These are phyloP conservation scores for Pegoplata infirma DNA, from an alignment of 2,888 invertebrate genomes.

Conservation along the genomic window DNA sequence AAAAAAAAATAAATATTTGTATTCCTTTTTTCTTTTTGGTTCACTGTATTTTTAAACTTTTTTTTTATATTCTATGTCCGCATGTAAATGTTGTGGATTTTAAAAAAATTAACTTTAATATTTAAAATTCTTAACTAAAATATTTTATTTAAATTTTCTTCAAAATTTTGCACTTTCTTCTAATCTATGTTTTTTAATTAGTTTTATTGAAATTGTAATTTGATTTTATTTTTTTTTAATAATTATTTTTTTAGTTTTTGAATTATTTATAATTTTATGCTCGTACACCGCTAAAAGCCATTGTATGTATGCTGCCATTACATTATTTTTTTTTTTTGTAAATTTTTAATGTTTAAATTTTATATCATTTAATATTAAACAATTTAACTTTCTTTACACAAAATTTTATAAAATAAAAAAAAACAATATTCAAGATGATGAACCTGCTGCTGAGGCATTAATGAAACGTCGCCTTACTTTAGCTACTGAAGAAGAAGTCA, in stretches of 20 bases:
- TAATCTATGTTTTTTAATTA: constrained; percentile 38
- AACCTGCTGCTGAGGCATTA: constrained; percentile 60
- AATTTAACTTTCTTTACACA: constrained; percentile 10
- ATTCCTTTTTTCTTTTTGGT: no score
- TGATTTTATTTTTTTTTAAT: constrained; percentile 45
- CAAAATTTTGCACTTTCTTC: constrained; percentile 67
- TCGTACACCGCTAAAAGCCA: constrained; percentile 63
- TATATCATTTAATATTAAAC: constrained; percentile 33
- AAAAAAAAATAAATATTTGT: no score
- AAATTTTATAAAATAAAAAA: constrained; percentile 19
- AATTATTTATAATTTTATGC: constrained; percentile 66
- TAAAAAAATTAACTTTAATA: constrained; percentile 28
- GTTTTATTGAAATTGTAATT: constrained; percentile 28
- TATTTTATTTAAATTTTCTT: constrained; percentile 25
- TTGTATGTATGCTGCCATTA: constrained; percentile 67
- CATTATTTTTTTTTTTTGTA: constrained; percentile 55
- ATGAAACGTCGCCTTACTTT: constrained; percentile 76
- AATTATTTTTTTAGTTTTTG: constrained; percentile 63
- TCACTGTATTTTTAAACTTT: no score
- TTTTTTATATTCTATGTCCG: constrained; percentile 43
- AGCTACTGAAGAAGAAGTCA: constrained; percentile 72
- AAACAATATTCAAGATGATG: constrained; percentile 55
- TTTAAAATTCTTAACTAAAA: constrained; percentile 31
- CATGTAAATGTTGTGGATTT: constrained; percentile 60
- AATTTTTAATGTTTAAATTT: constrained; percentile 35